Evolutionary conservation across 2,888 invertebrate species (phyloP).

Genomic region (Mimachlamys varia): DNA sequence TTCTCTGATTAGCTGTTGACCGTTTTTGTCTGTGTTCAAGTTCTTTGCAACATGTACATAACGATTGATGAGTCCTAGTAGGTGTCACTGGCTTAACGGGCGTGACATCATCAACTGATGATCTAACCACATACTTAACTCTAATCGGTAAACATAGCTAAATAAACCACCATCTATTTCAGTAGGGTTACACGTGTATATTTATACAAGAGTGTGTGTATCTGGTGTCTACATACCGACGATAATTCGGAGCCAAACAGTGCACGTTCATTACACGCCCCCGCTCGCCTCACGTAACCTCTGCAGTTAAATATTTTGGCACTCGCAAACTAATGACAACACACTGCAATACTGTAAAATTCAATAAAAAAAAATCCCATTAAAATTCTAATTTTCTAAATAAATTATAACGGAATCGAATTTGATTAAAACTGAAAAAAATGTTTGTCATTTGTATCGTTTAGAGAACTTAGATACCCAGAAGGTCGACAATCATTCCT

Average conservation of each 20-base stretch:
- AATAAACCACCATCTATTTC: neutral
- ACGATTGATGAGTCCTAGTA: no score
- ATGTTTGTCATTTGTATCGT: neutral
- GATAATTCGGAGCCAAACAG: conserved; percentile 28
- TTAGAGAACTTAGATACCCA: neutral
- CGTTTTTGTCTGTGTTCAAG: no score
- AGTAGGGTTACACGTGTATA: neutral
- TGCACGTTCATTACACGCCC: conserved; percentile 24
- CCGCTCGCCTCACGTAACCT: neutral
- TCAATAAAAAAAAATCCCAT: neutral
- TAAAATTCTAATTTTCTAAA: neutral
- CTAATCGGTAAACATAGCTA: neutral
- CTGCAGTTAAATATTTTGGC: neutral
- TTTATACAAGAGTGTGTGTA: neutral
- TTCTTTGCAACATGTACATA: no score
- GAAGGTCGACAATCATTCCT: neutral
- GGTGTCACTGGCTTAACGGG: no score
- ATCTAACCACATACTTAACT: neutral
- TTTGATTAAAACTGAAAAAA: neutral
- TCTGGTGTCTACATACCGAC: neutral
- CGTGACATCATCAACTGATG: no score
- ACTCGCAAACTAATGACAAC: neutral
- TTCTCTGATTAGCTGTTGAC: no score
- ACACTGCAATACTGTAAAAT: neutral
- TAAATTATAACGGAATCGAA: neutral